Conservation (phyloP, 2,113 vertebrate species). For the Larimichthys polyactis region DNA sequence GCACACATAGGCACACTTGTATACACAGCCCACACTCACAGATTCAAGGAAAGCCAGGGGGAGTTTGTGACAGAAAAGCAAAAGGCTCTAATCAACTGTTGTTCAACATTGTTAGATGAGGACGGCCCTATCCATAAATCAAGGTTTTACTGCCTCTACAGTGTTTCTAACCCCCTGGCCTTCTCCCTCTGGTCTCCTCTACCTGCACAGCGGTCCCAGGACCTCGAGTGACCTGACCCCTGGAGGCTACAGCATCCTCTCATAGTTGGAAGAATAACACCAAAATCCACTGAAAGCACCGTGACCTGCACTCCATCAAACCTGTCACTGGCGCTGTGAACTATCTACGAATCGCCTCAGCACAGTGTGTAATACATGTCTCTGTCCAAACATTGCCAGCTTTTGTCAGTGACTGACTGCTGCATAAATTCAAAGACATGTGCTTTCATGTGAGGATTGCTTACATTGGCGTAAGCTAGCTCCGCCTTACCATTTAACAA, state of each 20-base stretch:
- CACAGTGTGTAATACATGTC: background rate
- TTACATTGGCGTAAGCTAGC: background rate
- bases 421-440: background rate
- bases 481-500: background rate
- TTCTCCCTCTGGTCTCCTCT: conserved; percentile 49
- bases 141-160: conserved; percentile 62
- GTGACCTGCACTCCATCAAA: conserved; percentile 51
- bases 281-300: conserved; percentile 25
- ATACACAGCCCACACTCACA: background rate
- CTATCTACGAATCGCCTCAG: background rate
- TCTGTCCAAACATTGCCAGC: background rate
- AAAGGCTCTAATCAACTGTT: conserved; percentile 43
- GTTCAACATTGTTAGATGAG: conserved; percentile 49
- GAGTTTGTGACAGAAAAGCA: conserved; percentile 16
- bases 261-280: conserved; percentile 37
- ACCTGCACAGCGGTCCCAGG: conserved; percentile 39
- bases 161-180: conserved; percentile 59
- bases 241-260: conserved; percentile 44
- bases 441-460: background rate
- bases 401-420: background rate
- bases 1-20: conserved; percentile 13
- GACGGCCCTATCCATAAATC: conserved; percentile 68
- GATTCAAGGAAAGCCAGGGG: conserved; percentile 32
- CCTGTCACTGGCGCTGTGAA: conserved; percentile 1
- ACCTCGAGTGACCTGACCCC: conserved; percentile 52